Evolutionary conservation across 2,113 vertebrate species (phyloP).

Genomic region (Xyliphius kryptos): DNA sequence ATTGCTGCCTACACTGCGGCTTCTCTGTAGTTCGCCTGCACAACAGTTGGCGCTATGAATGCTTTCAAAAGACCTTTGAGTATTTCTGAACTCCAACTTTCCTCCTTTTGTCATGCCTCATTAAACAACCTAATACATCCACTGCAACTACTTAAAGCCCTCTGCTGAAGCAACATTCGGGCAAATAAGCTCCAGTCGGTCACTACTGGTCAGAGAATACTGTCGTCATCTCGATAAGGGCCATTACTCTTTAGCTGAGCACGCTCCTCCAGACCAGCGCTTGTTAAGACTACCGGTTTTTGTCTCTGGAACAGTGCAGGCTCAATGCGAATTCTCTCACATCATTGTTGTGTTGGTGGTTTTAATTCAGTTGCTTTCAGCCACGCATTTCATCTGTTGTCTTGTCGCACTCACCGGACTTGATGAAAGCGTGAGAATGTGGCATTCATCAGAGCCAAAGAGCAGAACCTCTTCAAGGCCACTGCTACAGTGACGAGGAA

Average conservation of each 20-base stretch:
- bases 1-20: slow-evolving; percentile 9
- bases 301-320: slow-evolving; percentile 50
- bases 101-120: slow-evolving; percentile 49
- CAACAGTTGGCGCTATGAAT: slow-evolving; percentile 16
- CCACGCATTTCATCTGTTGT: slow-evolving; percentile 48
- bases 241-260: slow-evolving; percentile 53
- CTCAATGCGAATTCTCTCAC: slow-evolving; percentile 60
- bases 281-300: slow-evolving; percentile 52
- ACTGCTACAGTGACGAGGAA: slow-evolving; percentile 50
- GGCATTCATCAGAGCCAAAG: slow-evolving; percentile 48
- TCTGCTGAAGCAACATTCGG: slow-evolving; percentile 58
- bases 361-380: slow-evolving; percentile 65
- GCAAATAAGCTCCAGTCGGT: slow-evolving; percentile 55
- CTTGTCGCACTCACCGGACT: slow-evolving; percentile 50
- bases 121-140: slow-evolving; percentile 55
- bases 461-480: slow-evolving; percentile 33
- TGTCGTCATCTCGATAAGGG: slow-evolving; percentile 59
- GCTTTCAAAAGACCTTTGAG: slow-evolving; percentile 37
- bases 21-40: slow-evolving; percentile 22
- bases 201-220: slow-evolving; percentile 52
- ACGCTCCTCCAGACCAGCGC: slow-evolving; percentile 47
- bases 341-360: slow-evolving; percentile 54
- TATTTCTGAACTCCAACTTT: slow-evolving; percentile 51
- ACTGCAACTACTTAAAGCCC: slow-evolving; percentile 53
- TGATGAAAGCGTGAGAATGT: slow-evolving; percentile 52